Percentiles rank a stretch among this genome's conserved stretches.
phyloP scores from a whole-genome alignment of 2,113 vertebrate species.

The Silurus glanis region DNA sequence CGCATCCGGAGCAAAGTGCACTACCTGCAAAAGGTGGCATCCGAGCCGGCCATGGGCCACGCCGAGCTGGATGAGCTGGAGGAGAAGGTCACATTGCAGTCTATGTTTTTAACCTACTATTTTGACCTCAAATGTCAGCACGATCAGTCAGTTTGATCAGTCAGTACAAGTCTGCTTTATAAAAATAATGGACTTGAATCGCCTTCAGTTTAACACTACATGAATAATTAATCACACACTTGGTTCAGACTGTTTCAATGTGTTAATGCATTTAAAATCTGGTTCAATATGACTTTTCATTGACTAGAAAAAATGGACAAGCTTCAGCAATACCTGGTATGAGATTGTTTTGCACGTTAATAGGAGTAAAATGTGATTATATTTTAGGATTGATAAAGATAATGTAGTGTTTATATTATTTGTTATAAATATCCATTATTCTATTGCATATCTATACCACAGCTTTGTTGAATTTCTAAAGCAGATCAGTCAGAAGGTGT shows the following conservation, averaged over 20 bases:
- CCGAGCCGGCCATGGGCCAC: conserved; percentile 89
- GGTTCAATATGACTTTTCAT: not conserved
- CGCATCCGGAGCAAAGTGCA: conserved; percentile 78
- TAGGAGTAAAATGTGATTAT: not conserved
- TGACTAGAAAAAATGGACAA: not conserved
- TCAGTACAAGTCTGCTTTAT: not conserved
- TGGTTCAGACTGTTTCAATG: not conserved
- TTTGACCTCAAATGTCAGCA: not conserved
- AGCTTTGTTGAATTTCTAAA: not conserved
- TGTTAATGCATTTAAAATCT: not conserved
- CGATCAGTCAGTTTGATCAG: not conserved
- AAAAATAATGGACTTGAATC: not conserved
- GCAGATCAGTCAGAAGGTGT: not conserved
- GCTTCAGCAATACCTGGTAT: not conserved
- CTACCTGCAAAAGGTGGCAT: conserved; percentile 85
- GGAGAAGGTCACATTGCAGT: conserved; percentile 75
- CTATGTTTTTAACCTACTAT: not conserved
- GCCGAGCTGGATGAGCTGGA: conserved; percentile 84
- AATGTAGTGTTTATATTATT: not conserved
- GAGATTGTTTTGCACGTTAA: no score
- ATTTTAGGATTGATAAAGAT: not conserved
- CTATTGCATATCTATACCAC: not conserved
- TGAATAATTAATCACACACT: not conserved
- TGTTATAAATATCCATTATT: not conserved
- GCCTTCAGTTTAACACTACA: not conserved